phyloP scores from a whole-genome alignment of 1,140 invertebrate genomes.

The Harpegnathos saltator region DNA sequence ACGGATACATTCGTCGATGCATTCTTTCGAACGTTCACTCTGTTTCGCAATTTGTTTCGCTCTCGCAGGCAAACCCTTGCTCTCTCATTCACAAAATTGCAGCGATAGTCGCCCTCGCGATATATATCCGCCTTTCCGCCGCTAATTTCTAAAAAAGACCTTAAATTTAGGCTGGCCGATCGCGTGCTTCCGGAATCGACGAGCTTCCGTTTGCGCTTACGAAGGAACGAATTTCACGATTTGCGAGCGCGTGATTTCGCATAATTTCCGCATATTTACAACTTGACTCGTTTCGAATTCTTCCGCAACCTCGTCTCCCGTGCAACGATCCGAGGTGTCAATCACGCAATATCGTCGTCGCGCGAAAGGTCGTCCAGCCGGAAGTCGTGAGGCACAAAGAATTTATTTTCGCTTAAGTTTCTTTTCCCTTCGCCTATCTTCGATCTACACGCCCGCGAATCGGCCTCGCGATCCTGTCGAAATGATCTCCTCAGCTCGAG shows the following conservation, averaged over 20 bases:
- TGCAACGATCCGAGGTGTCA: constrained; percentile 36
- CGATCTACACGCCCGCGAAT: constrained; percentile 57
- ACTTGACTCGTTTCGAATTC: constrained; percentile 52
- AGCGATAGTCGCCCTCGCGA: constrained; percentile 72
- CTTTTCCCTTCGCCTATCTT: constrained; percentile 60
- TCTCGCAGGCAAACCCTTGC: constrained; percentile 51
- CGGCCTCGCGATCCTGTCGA: constrained; percentile 48
- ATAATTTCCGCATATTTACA: constrained; percentile 59
- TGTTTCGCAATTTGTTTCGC: constrained; percentile 69
- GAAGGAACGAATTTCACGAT: constrained; percentile 63
- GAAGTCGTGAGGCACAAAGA: constrained; percentile 61
- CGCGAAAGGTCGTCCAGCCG: constrained; percentile 56
- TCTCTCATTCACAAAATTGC: constrained; percentile 72
- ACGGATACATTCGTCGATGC: background rate
- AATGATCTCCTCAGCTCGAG: constrained; percentile 51
- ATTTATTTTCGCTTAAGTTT: constrained; percentile 64
- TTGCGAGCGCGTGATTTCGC: constrained; percentile 38
- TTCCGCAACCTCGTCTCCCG: constrained; percentile 19
- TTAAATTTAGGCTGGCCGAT: constrained; percentile 73
- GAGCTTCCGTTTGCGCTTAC: constrained; percentile 68
- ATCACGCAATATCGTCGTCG: constrained; percentile 52
- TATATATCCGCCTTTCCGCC: constrained; percentile 71
- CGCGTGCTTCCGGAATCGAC: constrained; percentile 74
- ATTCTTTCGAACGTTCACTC: constrained; percentile 51
- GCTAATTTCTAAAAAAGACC: constrained; percentile 68